Conservation (phyloP, 2,113 vertebrate genomes). For the Pipra filicauda region DNA sequence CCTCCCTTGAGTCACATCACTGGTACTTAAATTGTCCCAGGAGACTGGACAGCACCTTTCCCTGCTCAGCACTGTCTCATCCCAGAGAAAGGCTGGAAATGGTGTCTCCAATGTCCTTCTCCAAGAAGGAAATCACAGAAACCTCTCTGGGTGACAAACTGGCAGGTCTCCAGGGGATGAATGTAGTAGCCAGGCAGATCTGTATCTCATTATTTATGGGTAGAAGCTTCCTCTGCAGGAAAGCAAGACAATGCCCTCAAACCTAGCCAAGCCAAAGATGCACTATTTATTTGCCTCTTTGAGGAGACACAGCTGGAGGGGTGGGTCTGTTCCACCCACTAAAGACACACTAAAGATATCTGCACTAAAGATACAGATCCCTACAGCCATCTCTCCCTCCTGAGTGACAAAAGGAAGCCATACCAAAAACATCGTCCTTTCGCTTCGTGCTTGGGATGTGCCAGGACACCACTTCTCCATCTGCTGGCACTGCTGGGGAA, state of each 20-base stretch:
- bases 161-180: background rate
- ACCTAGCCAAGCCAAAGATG: background rate
- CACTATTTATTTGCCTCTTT: background rate
- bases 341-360: no score
- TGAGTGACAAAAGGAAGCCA: background rate
- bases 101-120: background rate
- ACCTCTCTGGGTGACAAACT: background rate
- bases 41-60: background rate
- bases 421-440: background rate
- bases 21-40: background rate
- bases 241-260: background rate
- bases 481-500: background rate
- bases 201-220: background rate
- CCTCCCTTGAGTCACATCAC: background rate
- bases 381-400: background rate
- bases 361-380: background rate
- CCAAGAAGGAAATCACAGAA: background rate
- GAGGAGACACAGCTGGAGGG: background rate
- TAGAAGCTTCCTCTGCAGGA: background rate
- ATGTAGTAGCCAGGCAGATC: background rate
- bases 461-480: background rate
- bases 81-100: background rate
- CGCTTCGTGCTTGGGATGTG: background rate
- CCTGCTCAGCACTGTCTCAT: background rate
- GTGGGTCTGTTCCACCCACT: background rate